A percentile compares a stretch with the other conserved stretches of the same genome.
Conservation (phyloP, 2,888 invertebrate species). For the Drosophila macrospina region DNA sequence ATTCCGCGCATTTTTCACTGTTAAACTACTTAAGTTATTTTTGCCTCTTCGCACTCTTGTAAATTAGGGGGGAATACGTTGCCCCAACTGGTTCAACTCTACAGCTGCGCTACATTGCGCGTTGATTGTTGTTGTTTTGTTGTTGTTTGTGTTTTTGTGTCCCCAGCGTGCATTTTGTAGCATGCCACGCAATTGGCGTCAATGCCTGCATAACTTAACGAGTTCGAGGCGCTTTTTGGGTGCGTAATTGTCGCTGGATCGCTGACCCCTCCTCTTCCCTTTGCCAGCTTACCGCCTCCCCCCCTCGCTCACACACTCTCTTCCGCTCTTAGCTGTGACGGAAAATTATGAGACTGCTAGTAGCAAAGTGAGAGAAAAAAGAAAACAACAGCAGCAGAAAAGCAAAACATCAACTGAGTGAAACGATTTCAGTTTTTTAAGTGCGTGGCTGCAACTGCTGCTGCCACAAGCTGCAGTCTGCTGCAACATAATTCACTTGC, state of each 20-base stretch:
- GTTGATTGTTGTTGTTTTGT: slow-evolving; percentile 12
- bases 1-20: slow-evolving; percentile 82
- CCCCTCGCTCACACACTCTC: neutral
- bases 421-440: slow-evolving; percentile 56
- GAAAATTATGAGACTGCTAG: slow-evolving; percentile 64
- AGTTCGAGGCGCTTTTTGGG: slow-evolving; percentile 58
- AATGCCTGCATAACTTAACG: slow-evolving; percentile 75
- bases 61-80: slow-evolving; percentile 59
- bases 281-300: neutral
- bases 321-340: neutral
- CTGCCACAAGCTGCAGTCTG: slow-evolving; percentile 32
- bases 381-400: neutral
- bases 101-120: slow-evolving; percentile 16
- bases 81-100: slow-evolving; percentile 52
- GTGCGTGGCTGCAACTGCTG: slow-evolving; percentile 45
- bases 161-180: slow-evolving; percentile 65
- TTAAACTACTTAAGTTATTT: slow-evolving; percentile 69
- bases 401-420: slow-evolving; percentile 51
- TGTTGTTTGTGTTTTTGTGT: slow-evolving; percentile 26
- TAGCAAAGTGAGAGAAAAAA: slow-evolving; percentile 33
- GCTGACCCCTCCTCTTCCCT: neutral
- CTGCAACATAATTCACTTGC: slow-evolving; percentile 73
- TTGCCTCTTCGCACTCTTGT: slow-evolving; percentile 75
- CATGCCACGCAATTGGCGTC: slow-evolving; percentile 65
- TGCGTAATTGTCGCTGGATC: slow-evolving; percentile 58